Base-by-base conservation (phyloP, 2,888 invertebrate species). In the Ophraella communa region DNA sequence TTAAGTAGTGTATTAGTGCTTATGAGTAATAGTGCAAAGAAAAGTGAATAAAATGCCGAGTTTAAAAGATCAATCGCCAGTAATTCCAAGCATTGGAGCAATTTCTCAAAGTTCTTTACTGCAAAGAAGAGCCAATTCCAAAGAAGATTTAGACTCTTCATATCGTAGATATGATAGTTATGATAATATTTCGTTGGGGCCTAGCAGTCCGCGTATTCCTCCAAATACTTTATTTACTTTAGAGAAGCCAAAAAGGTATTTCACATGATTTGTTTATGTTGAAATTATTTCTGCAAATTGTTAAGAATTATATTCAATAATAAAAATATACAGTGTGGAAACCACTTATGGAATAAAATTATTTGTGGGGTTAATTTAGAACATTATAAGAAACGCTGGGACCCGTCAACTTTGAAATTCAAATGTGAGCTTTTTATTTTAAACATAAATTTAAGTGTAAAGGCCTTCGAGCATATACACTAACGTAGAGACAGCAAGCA, bases 1-100 rank as follows among this genome's bases (percentile, higher is more conserved):
- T 5, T 45, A 14, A 11, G 17, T n/a, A n/a, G n/a, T n/a, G n/a
- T n/a, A n/a, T n/a, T n/a, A n/a, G 20, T 24, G 14, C 1, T 27
- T 51, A 24, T 33, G 11, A 42, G 23, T 47, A 47, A 14, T 44
- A 27, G 42, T 39, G 45, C 18, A 30, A 21, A 8, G 14, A 18
- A 59, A 45, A 61, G 20, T 55, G 14, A 18, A 23, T 21, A 14
- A 44, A 42, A 71, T 74, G 73, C 60, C 55, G 24, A 47, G 35
- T 44, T 56, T 49, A 56, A 77, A 77, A 71, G 78, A 81, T 68
- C 54, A 62, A 56, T 81, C 81, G 30, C 81, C 81, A 4, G 66
- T 65, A 45, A 71, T 80, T 17, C 81, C 81, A 3, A 59, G 66
- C 14, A 69, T 81, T 49, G 76, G 76, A 21, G 62, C 74, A 14